A percentile compares a stretch with the other conserved stretches of the same genome.
Evolutionary conservation across 2,113 vertebrate genomes (phyloP).

Genomic region (Ardeotis arabs): DNA sequence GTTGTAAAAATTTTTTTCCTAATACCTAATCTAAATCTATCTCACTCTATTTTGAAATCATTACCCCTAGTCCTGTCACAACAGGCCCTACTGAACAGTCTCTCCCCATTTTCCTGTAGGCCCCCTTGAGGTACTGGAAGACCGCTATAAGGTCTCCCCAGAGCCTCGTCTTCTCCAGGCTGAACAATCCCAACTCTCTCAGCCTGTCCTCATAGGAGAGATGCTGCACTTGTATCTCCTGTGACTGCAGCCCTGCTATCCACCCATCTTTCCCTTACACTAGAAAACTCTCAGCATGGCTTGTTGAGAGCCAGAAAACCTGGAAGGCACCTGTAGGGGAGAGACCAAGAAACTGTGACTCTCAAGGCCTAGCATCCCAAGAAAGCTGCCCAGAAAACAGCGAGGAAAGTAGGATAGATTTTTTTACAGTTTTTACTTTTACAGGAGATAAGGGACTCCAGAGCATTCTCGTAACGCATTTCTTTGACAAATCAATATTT

Average conservation of each 20-base stretch:
- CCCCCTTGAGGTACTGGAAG: too few relatives aligned
- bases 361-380: not conserved
- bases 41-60: too few relatives aligned
- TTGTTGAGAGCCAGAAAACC: not conserved
- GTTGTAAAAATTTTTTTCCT: too few relatives aligned
- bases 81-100: too few relatives aligned
- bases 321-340: not conserved
- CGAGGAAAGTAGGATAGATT: not conserved
- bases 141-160: too few relatives aligned
- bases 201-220: too few relatives aligned
- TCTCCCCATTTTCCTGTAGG: too few relatives aligned
- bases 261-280: not conserved
- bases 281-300: not conserved
- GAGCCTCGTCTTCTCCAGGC: too few relatives aligned
- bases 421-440: not conserved
- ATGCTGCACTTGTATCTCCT: rapidly evolving
- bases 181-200: too few relatives aligned
- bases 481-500: not conserved
- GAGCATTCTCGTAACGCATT: not conserved
- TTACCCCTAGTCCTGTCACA: too few relatives aligned
- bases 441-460: not conserved
- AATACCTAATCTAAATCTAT: too few relatives aligned
- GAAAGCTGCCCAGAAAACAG: not conserved
- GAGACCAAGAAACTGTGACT: not conserved
- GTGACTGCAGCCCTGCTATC: rapidly evolving